Percentiles rank a stretch among this genome's conserved stretches.
Evolutionary conservation across 2,113 vertebrate species (phyloP).

Genomic region (Brachyistius frenatus): DNA sequence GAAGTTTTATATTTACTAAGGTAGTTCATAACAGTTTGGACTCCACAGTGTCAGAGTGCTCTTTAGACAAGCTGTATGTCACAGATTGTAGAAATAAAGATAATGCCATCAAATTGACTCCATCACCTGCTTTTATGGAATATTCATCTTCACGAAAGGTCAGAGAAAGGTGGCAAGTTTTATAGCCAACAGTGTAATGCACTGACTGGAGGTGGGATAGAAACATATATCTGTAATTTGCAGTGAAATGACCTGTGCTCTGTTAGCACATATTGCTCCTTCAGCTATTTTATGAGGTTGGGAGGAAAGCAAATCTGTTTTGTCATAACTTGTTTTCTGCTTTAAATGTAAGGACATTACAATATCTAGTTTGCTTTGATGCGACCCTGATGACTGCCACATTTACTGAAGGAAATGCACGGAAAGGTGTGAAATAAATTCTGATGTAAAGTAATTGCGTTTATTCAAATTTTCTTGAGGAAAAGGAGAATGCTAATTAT

Average conservation of each 20-base stretch:
- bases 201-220: constrained; percentile 22
- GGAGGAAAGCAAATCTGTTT: constrained; percentile 52
- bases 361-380: constrained; percentile 57
- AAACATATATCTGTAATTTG: constrained; percentile 65
- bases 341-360: constrained; percentile 55
- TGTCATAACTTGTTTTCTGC: constrained; percentile 58
- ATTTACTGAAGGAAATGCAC: constrained; percentile 56
- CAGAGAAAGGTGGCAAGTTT: constrained; percentile 55
- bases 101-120: constrained; percentile 36
- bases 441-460: constrained; percentile 64
- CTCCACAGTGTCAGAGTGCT: constrained; percentile 11
- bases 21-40: constrained; percentile 4
- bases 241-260: constrained; percentile 64
- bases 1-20: too few species aligned
- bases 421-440: constrained; percentile 64
- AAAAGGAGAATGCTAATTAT: constrained; percentile 81
- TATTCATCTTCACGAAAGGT: constrained; percentile 56
- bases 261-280: constrained; percentile 54
- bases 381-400: constrained; percentile 50
- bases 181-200: constrained; percentile 41
- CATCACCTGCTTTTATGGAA: constrained; percentile 38
- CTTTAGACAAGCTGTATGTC: constrained; percentile 19
- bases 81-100: constrained; percentile 38
- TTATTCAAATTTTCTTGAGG: constrained; percentile 67
- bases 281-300: constrained; percentile 38